Conservation (phyloP, 1,140 invertebrate genomes). For the Drosophila cardini region DNA sequence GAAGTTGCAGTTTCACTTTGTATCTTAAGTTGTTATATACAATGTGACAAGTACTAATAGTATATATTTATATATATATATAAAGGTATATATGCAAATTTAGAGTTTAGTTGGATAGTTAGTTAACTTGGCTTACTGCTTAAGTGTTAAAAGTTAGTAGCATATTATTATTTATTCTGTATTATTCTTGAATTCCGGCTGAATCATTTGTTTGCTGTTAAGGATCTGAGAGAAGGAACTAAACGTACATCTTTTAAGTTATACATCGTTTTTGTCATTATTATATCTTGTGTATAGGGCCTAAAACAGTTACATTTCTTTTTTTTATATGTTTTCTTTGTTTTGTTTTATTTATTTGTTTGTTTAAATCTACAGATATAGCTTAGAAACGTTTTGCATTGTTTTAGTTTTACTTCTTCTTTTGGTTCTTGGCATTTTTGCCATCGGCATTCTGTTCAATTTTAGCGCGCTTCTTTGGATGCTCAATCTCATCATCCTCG, state of each 20-base stretch:
- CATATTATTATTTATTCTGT: constrained; percentile 23
- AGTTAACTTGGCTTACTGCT: constrained; percentile 25
- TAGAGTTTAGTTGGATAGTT: background rate
- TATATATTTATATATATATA: background rate
- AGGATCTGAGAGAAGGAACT: constrained; percentile 70
- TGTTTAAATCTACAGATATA: constrained; percentile 74
- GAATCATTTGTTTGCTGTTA: constrained; percentile 14
- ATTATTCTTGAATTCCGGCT: constrained; percentile 41
- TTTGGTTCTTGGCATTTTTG: constrained; percentile 85
- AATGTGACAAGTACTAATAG: constrained; percentile 52
- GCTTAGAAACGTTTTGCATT: constrained; percentile 58
- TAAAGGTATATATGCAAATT: background rate
- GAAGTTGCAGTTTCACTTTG: constrained; percentile 30
- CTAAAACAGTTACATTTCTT: constrained; percentile 58
- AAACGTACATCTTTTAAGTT: constrained; percentile 58
- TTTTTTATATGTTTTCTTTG: too few relatives aligned
- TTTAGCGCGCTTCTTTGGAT: constrained; percentile 88
- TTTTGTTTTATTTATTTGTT: background rate
- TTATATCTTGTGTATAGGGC: constrained; percentile 60
- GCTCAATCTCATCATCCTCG: constrained; percentile 88
- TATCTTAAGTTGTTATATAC: constrained; percentile 61
- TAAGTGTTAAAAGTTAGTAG: constrained; percentile 33
- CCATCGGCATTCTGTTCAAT: constrained; percentile 88
- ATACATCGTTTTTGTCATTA: constrained; percentile 20
- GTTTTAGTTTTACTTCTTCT: constrained; percentile 77